These are phyloP conservation scores for Parus major DNA, from an alignment of 2,113 vertebrate genomes.

Conservation along the genomic window DNA sequence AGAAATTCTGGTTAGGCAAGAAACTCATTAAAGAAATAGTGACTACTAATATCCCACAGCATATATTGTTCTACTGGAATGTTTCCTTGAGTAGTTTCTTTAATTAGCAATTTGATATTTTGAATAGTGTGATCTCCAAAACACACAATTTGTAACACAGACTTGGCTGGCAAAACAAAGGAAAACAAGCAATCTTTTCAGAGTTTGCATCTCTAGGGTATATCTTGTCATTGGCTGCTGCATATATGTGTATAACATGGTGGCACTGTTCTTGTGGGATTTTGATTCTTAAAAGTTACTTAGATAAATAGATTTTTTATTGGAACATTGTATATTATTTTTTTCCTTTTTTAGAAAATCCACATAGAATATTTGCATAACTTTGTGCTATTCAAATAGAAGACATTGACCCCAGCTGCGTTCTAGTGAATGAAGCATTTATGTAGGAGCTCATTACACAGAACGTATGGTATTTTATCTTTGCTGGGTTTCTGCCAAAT, in stretches of 20 bases:
- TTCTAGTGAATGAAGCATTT: slow-evolving; percentile 53
- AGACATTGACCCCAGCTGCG: slow-evolving; percentile 41
- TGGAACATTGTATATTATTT: neutral
- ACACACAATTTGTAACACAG: slow-evolving; percentile 39
- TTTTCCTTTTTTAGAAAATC: neutral
- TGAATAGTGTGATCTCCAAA: slow-evolving; percentile 47
- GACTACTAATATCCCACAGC: slow-evolving; percentile 64
- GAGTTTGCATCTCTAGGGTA: slow-evolving; percentile 47
- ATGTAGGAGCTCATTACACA: slow-evolving; percentile 50
- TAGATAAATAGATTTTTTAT: slow-evolving; percentile 20
- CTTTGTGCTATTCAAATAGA: slow-evolving; percentile 20
- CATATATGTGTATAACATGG: neutral
- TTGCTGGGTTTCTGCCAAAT: slow-evolving; percentile 53
- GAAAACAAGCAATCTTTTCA: slow-evolving; percentile 52
- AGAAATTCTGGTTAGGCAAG: slow-evolving; percentile 46
- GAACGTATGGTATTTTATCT: slow-evolving; percentile 68
- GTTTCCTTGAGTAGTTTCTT: slow-evolving; percentile 54
- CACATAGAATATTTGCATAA: slow-evolving; percentile 44
- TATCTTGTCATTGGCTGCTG: slow-evolving; percentile 50
- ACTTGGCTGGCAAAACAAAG: slow-evolving; percentile 39
- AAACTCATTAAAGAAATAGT: slow-evolving; percentile 66
- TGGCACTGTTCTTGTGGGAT: slow-evolving; percentile 39
- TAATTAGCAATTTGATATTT: slow-evolving; percentile 67
- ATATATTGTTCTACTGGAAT: slow-evolving; percentile 61
- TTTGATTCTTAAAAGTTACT: slow-evolving; percentile 39